A percentile compares a stretch with the other conserved stretches of the same genome.
Evolutionary conservation across 2,113 vertebrate genomes (phyloP).

Genomic region (Pelobates fuscus): DNA sequence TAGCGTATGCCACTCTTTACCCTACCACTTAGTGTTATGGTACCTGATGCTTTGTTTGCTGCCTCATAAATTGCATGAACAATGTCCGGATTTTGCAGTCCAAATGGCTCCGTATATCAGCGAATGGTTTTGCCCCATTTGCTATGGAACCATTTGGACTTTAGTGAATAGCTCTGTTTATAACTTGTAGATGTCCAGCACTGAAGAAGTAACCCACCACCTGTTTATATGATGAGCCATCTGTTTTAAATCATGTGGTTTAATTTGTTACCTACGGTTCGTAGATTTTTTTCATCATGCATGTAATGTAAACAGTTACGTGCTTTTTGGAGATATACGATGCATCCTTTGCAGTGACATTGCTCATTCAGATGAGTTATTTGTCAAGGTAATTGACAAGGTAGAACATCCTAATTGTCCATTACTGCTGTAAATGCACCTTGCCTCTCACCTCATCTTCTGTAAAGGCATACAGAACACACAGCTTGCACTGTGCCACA

Average conservation of each 20-base stretch:
- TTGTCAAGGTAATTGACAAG: slow-evolving; percentile 56
- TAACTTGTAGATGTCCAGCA: not conserved
- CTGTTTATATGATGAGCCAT: not conserved
- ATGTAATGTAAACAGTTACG: slow-evolving; percentile 42
- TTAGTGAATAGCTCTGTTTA: no score
- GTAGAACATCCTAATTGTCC: slow-evolving; percentile 60
- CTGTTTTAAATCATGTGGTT: slow-evolving; percentile 18
- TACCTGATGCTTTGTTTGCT: no score
- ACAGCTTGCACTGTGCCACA: slow-evolving; percentile 10
- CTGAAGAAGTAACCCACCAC: not conserved
- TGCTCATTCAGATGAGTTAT: slow-evolving; percentile 55
- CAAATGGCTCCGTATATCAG: no score
- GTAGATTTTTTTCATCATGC: slow-evolving; percentile 46
- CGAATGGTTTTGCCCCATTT: no score
- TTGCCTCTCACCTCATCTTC: slow-evolving; percentile 43
- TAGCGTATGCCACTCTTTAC: no score
- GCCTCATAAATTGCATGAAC: no score
- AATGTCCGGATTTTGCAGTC: no score
- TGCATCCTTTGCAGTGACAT: slow-evolving; percentile 38
- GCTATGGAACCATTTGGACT: no score
- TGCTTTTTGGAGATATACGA: slow-evolving; percentile 41
- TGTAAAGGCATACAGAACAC: slow-evolving; percentile 20
- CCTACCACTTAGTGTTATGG: no score
- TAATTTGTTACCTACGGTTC: slow-evolving; percentile 45
- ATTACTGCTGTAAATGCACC: slow-evolving; percentile 55